Base-by-base conservation (phyloP, 1,140 invertebrate genomes). In the Drosophila kikkawai region DNA sequence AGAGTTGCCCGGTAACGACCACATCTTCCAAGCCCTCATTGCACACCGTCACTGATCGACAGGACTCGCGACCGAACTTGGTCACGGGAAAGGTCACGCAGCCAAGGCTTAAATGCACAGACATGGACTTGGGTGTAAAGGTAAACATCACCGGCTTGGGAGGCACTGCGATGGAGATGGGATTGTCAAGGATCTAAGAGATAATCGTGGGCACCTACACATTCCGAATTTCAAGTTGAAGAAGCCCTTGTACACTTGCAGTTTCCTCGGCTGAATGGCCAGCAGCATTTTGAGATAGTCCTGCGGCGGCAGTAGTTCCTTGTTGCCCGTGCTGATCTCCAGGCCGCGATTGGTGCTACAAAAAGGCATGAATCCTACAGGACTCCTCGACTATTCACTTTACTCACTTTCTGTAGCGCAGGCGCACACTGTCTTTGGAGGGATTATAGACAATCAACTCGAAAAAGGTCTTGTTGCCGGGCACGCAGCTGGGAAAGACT, bases 371-470 rank as follows among this genome's bases (percentile, higher is more conserved):
- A 11, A 47, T 12, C 15, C 34, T 12, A 15, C 1, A 7, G 19
- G 4, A 13, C 22, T 15, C 19, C 6, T n/a, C 2, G 6, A 11
- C 9, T 22, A 2, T 11, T 56, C 13, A 34, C 26, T 0, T 0
- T 5, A 44, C 63, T 74, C 42, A 90, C 85, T 64, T 82, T 69
- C 82, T 74, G 47, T 42, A 70, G 0, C 70, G 78, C 1, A 92
- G 8, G 9, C 42, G n/a, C 0, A 82, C 17, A 4, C 58, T 56
- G 4, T 80, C 51, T 1, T 67, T 65, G 8, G 51, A 60, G n/a
- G 79, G 79, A 70, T 92, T 92, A 44, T 78, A 92, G 5, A 82
- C 50, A 13, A 91, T 63, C 58, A 91, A 48, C 48, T 92, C 91
- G 29, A 70, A 92, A 42, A 74, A 79, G 0, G 63, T 51, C n/a